A percentile compares a stretch with the other conserved stretches of the same genome.
Conservation (phyloP, 1,140 invertebrate species). For the Drosophila yakuba region DNA sequence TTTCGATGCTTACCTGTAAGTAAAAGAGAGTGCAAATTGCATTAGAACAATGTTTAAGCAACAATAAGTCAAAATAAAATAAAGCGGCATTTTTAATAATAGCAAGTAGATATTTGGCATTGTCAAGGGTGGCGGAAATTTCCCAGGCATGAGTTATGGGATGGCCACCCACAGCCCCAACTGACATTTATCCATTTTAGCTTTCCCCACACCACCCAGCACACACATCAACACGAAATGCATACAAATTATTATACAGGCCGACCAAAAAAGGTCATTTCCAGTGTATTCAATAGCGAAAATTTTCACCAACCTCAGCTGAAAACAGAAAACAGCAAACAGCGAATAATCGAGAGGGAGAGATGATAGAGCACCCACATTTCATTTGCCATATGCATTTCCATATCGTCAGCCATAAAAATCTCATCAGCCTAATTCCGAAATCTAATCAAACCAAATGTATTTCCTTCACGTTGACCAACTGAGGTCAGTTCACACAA, state of each 20-base stretch:
- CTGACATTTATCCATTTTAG: constrained; percentile 49
- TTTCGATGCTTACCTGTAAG: constrained; percentile 69
- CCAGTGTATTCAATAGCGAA: constrained; percentile 43
- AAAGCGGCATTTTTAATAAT: too few relatives aligned
- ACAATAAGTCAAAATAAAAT: not conserved
- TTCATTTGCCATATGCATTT: constrained; percentile 41
- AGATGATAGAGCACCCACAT: constrained; percentile 19
- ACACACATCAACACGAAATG: constrained; percentile 7
- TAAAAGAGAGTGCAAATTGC: constrained; percentile 17
- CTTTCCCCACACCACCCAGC: constrained; percentile 23
- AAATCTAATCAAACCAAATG: constrained; percentile 78
- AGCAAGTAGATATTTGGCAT: constrained; percentile 1
- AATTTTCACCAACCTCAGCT: constrained; percentile 44
- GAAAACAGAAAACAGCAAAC: not conserved
- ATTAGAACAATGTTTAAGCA: not conserved
- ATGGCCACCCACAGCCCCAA: constrained; percentile 27
- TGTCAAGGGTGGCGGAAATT: constrained; percentile 45
- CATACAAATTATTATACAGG: constrained; percentile 47
- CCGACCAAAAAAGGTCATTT: constrained; percentile 63
- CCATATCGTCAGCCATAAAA: constrained; percentile 42
- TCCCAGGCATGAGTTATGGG: constrained; percentile 25
- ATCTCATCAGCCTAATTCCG: constrained; percentile 61
- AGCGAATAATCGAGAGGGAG: constrained; percentile 18
- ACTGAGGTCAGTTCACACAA: constrained; percentile 46
- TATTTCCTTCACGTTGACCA: constrained; percentile 34